Evolutionary conservation across 2,113 vertebrate genomes (phyloP), one percentile per base, ranked within the genome.

Genomic region (Sitta europaea): DNA sequence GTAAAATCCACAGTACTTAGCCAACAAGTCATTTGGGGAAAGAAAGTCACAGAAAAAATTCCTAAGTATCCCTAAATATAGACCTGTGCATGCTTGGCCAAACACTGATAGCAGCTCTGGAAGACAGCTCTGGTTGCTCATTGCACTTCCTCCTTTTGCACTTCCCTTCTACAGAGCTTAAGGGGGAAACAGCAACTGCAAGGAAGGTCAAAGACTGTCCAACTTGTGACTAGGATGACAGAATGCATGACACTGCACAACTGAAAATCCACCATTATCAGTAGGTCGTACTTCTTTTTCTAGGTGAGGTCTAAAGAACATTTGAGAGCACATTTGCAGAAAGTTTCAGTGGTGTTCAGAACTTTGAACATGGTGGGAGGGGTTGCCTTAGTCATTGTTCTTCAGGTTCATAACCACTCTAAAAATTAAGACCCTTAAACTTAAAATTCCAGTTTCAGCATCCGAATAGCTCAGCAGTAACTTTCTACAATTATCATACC

Each of bases 401-500:
- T 53, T 58, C 18, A 40, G 29, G 14, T 61, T 54, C 25, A 31
- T 5, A 67, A 55, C 27, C 24, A 72, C n/a, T n/a, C n/a, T n/a
- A n/a, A n/a, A n/a, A n/a, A n/a, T n/a, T n/a, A 73, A 0, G 1
- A 62, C 7, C 28, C 6, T 28, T 35, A 17, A 22, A 9, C 23
- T 55, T 45, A 28, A 59, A 84, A 76, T 38, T 25, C 9, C 27
- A 57, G 3, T 55, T 82, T 35, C 53, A 70, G 15, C 63, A 72
- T 50, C 24, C 27, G 33, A 86, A 68, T 10, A 51, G 9, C 18
- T 50, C 20, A 29, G 9, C 11, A 38, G 21, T 31, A 7, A 59
- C 27, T 88, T 95, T 29, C 63, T 54, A 53, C 21, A 78, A 62
- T 23, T 11, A 53, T 31, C 38, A 53, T 81, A 99, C 99, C 99